Base-by-base conservation (phyloP, 2,888 invertebrate genomes). In the Agapostemon virescens region DNA sequence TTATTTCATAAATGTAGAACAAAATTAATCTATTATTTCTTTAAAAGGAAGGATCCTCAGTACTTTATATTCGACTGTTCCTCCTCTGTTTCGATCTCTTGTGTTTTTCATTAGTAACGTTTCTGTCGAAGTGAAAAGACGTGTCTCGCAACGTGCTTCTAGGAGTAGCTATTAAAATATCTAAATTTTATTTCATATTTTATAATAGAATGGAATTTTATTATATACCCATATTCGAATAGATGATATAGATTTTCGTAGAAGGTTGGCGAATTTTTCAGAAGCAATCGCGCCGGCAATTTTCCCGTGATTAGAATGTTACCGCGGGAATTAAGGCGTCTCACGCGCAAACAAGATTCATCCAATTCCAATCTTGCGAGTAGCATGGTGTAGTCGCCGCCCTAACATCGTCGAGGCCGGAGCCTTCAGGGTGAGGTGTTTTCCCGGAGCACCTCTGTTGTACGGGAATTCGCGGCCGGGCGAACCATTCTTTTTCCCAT, bases 401-500 rank as follows among this genome's bases (percentile, higher is more conserved):
- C 23, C 71, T 33, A 63, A 23, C 52, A 58, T 33, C 23, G 55
- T 63, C 42, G 9, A 15, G 23, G 23, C 13, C 2, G 6, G 23
- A 40, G 42, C 20, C 40, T 67, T 42, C 61, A 15, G 38, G 52
- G 73, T 33, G n/a, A 40, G 55, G 68, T 68, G 68, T 58, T 74
- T 40, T 58, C 67, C 42, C 42, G 36, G 26, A 55, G n/a, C 72
- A 49, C 36, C 49, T 69, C 58, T 58, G 20, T 23, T 23, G 83
- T 84, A 78, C 84, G 83, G 67, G 77, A 85, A 85, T 81, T 73
- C 77, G 40, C 63, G 69, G 68, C 63, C 61, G 72, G 26, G 55
- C 49, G 49, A 17, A 73, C 69, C 85, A 84, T 90, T 89, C 89
- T 93, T 94, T 94, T 94, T 93, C 93, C 94, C 92, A 94, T 94